Evolutionary conservation across 2,888 invertebrate species (phyloP).

Genomic region (Campaea margaritaria): DNA sequence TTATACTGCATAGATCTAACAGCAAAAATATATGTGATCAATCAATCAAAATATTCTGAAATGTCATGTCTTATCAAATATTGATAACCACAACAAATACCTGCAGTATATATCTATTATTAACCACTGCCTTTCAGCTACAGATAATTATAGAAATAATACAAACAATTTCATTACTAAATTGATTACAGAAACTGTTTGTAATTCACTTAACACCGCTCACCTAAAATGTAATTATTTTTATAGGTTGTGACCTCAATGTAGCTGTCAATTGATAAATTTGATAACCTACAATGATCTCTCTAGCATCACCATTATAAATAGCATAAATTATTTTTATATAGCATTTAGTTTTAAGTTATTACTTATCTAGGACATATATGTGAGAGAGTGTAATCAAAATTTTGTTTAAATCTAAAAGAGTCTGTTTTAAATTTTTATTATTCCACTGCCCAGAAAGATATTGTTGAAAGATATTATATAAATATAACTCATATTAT

Average conservation of each 20-base stretch:
- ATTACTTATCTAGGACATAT: neutral
- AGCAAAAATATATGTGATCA: no score
- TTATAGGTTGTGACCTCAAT: conserved; percentile 26
- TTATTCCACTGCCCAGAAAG: no score
- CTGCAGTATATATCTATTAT: neutral
- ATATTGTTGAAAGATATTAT: no score
- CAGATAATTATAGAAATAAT: neutral
- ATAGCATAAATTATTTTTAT: conserved; percentile 7
- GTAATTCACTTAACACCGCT: conserved; percentile 11
- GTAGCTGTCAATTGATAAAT: conserved; percentile 28
- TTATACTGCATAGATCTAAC: no score
- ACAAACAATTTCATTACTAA: neutral
- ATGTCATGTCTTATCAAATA: no score
- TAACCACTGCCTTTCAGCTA: neutral
- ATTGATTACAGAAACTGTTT: conserved; percentile 9
- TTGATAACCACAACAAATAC: neutral
- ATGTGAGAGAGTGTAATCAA: no score
- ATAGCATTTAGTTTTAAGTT: neutral
- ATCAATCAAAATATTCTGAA: no score
- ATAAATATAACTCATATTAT: no score
- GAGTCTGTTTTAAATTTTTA: no score
- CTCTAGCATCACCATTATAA: conserved; percentile 24
- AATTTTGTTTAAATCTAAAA: no score
- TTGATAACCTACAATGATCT: conserved; percentile 34
- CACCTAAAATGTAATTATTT: conserved; percentile 22